Conservation (phyloP, 1,140 invertebrate species). For the Calliphora vicina region DNA sequence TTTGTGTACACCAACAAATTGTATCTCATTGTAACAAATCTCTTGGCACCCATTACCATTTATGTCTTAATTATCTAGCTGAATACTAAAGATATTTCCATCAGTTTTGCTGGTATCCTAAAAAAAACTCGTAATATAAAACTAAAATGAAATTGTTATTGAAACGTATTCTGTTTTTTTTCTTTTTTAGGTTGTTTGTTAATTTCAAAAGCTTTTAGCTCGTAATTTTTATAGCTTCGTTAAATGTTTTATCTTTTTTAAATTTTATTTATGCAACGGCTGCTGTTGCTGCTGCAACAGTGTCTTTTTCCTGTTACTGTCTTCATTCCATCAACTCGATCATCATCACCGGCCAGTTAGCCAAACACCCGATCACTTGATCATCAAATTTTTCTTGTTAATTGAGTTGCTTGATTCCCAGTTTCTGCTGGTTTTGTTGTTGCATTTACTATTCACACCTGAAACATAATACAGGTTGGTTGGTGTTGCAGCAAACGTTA, state of each 20-base stretch:
- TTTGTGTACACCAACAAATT: too few relatives aligned
- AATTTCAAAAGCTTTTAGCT: constrained; percentile 26
- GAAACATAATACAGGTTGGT: neutral
- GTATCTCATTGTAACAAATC: constrained; percentile 16
- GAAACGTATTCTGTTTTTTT: neutral
- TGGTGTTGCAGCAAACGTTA: neutral
- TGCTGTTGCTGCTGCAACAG: neutral
- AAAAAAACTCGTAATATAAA: neutral
- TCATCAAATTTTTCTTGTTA: neutral
- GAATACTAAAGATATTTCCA: neutral
- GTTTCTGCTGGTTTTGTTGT: neutral
- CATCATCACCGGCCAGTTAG: neutral
- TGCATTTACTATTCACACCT: neutral
- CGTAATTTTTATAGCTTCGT: constrained; percentile 24
- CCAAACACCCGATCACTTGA: neutral
- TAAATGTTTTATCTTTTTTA: constrained; percentile 27
- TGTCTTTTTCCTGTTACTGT: neutral
- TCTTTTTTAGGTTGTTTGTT: neutral
- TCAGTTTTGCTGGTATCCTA: neutral
- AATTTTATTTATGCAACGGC: constrained; percentile 18
- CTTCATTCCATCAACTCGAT: neutral
- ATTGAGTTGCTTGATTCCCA: neutral
- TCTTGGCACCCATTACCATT: constrained; percentile 12
- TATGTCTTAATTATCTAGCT: constrained; percentile 18
- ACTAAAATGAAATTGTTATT: neutral